Evolutionary conservation across 2,888 invertebrate genomes (phyloP), one percentile per base, ranked within the genome.

Genomic region (Machimus atricapillus): DNA sequence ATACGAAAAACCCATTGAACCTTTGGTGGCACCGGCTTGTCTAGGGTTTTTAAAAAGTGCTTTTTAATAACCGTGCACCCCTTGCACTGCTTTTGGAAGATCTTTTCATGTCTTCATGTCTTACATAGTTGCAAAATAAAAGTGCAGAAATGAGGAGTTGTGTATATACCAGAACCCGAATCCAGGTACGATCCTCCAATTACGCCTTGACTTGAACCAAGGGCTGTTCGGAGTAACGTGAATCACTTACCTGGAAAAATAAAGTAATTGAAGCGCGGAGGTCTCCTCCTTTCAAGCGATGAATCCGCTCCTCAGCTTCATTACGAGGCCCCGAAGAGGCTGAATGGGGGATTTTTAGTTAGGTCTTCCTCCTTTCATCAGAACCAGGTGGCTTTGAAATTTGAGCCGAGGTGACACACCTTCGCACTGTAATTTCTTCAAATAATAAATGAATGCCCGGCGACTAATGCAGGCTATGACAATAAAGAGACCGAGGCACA

Each of bases 381-480:
- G 82, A 82, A 82, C 82, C 82, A 82, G 82, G 66, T 82, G 82
- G 82, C 82, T 82, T 82, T 82, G 82, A 82, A 82, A 82, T 66
- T 82, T 58, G 58, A 82, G 82, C 58, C 58, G 37, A 82, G 58
- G 73, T 74, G 74, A 73, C 85, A 85, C 85, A 85, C 85, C 85
- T 85, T 85, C 85, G 85, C 43, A 31, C 43, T 23, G 66, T 85
- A 85, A 74, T 85, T 85, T 85, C 85, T 85, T 85, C 37, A 74
- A 85, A 74, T 74, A 46, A 85, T 82, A 82, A 82, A 82, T 82
- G 82, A 37, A 82, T 82, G 19, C 34, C 58, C 27, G 43, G 82
- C 27, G 82, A 82, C 82, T 82, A 82, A 82, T 82, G 82, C 66
- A 82, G 82, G 27, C 82, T 82, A 58, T 31, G 82, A 82, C 82